Evolutionary conservation across 2,797 vertebrate species (phyloP), one percentile per base, ranked within the genome.

Genomic region (Leuciscus waleckii): DNA sequence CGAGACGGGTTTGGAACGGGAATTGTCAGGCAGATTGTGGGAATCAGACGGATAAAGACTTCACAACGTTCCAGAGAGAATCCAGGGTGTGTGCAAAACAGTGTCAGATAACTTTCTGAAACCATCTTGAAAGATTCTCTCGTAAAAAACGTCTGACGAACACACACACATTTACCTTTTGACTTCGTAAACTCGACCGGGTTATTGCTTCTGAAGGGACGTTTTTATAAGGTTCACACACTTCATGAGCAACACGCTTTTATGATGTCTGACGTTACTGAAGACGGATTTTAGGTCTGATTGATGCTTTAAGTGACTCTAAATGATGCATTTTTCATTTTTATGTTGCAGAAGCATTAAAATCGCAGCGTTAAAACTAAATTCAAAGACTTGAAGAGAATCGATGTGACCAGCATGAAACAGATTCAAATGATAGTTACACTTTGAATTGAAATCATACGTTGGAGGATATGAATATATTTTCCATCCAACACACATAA

Each of bases 81-180:
- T 68, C 43, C 0, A 51, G 78, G 78, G 78, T 80, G 78, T 80
- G 63, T 14, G 19, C 61, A 49, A 68, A 80, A 80, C 58, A 68
- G 78, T 80, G 41, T 80, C 78, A n/a, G 5, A 80, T 80, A 51
- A 80, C 78, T 68, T 80, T 80, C 63, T 49, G 19, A 79, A 49
- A 65, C 58, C 7, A 0, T 43, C 56, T n/a, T 65, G n/a, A 49
- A 35, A 80, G 43, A 80, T 49, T 67, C 78, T 16, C 61, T 65
- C 8, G 49, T 80, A 49, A 80, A 80, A 78, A 80, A 9, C 77
- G 6, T 65, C 56, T 29, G 29, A 56, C 29, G 35, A 21, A 39
- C 56, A 61, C 56, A 61, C 54, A 21, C 56, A 61, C 56, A 65
- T 19, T 21, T 32, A 63, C 37, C 17, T 14, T 46, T 49, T 23